Evolutionary conservation across 2,888 invertebrate species (phyloP), one percentile per base, ranked within the genome.

Genomic region (Melinaea marsaeus): DNA sequence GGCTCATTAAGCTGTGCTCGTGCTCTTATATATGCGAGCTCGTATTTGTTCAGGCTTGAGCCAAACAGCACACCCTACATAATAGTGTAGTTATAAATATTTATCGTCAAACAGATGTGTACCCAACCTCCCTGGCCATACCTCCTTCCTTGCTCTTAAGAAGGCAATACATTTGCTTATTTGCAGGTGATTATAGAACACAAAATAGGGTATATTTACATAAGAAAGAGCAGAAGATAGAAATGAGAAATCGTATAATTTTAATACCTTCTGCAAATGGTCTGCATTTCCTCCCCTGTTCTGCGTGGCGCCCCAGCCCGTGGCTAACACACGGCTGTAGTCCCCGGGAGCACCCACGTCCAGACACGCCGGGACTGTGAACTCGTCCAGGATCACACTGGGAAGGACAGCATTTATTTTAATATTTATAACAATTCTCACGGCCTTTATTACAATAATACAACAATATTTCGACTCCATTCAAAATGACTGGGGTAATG

Each of bases 231-330:
- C 1, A 22, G 7, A 2, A 37, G 1, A 37, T n/a, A n/a, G n/a
- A 5, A 13, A 13, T 48, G 11, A n/a, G 11, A n/a, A n/a, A 47
- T n/a, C 4, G 4, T 3, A 6, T 37, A 42, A 6, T 42, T 4
- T 4, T 11, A 42, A 11, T 68, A 85, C 86, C 79, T 83, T 85
- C 59, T 82, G 84, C 51, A 86, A 58, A 0, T 63, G 55, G 2
- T 86, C 76, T 0, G 84, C 68, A 0, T 57, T 64, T 0, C 54
- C 9, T 0, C 79, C 75, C n/a, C 67, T 65, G 51, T 80, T 73
- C 35, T 66, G 64, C 0, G 77, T 77, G 34, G 75, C 71, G 0
- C 81, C 85, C 85, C 86, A 86, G 0, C 86, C 86, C 0, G 81
- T 77, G 0, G 81, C 82, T 0, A 77, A 65, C 0, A 81, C 83